A percentile compares a stretch with the other conserved stretches of the same genome.
Evolutionary conservation across 2,797 vertebrate species (phyloP).

Genomic region (Sebastes reedi): DNA sequence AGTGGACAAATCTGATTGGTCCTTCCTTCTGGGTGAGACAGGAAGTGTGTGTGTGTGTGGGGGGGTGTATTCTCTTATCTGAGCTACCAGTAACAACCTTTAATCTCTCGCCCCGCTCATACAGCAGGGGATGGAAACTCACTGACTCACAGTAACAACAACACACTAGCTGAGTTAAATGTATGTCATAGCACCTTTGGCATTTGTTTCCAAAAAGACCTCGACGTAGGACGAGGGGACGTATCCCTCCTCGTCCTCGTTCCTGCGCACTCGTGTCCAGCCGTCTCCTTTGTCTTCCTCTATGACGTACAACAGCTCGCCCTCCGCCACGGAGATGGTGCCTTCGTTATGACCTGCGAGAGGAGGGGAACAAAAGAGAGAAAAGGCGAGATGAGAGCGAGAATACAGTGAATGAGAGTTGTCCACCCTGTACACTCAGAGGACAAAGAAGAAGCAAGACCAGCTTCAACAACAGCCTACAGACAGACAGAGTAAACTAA

Average conservation of each 20-base stretch:
- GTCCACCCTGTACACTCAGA: not conserved
- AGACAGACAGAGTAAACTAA: not conserved
- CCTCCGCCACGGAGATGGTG: slow-evolving; percentile 94
- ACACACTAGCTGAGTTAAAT: slow-evolving; percentile 82
- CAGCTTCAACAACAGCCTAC: not conserved
- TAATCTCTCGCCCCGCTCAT: not conserved
- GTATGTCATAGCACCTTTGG: slow-evolving; percentile 99
- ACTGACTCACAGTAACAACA: slow-evolving; percentile 16
- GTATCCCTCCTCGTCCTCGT: slow-evolving; percentile 98
- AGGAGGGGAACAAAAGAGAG: no score
- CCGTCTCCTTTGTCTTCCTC: slow-evolving; percentile 99
- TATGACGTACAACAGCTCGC: slow-evolving; percentile 95
- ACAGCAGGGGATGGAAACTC: slow-evolving; percentile 20
- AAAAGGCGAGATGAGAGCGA: not conserved
- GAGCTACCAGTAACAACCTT: slow-evolving; percentile 22
- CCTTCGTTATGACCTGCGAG: slow-evolving; percentile 94
- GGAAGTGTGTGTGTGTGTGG: slow-evolving; percentile 10
- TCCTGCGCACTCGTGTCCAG: slow-evolving; percentile 97
- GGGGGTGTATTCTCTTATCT: not conserved
- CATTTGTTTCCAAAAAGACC: slow-evolving; percentile 97
- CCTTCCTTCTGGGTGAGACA: slow-evolving; percentile 20
- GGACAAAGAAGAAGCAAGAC: not conserved
- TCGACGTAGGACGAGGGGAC: slow-evolving; percentile 98
- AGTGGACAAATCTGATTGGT: slow-evolving; percentile 58
- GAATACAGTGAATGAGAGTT: not conserved